Conservation (phyloP, 2,797 vertebrate genomes). For the Chromobotia macracanthus region DNA sequence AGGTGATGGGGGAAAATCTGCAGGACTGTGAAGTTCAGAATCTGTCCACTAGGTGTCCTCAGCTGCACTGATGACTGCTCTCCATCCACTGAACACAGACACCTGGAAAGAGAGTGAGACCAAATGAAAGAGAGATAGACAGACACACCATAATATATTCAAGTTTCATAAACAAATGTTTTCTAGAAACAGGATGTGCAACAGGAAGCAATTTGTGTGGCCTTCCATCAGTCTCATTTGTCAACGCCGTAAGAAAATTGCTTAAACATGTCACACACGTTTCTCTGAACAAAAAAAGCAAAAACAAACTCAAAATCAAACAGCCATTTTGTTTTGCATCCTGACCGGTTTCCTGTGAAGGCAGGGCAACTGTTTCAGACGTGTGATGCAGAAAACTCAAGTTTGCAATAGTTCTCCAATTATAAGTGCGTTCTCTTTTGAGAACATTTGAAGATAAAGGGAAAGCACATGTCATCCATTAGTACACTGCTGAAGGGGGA, state of each 20-base stretch:
- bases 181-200: background rate
- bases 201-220: slow-evolving; percentile 3
- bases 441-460: slow-evolving; percentile 62
- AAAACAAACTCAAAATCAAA: background rate
- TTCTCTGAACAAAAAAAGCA: background rate
- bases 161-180: background rate
- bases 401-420: slow-evolving; percentile 28
- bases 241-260: background rate
- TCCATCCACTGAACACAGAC: too few species aligned
- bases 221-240: too few species aligned
- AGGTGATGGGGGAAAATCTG: slow-evolving; percentile 98
- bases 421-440: slow-evolving; percentile 53
- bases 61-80: slow-evolving; percentile 97
- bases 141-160: background rate
- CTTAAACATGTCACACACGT: background rate
- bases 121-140: too few species aligned
- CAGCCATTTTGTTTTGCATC: background rate
- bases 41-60: slow-evolving; percentile 97
- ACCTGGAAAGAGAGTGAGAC: slow-evolving; percentile 76
- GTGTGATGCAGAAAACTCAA: slow-evolving; percentile 15
- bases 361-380: slow-evolving; percentile 15
- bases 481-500: slow-evolving; percentile 60
- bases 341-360: background rate
- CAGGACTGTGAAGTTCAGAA: slow-evolving; percentile 96
- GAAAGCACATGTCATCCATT: slow-evolving; percentile 68